Evolutionary conservation across 2,888 invertebrate species (phyloP), one percentile per base, ranked within the genome.

Genomic region (Drepanosiphum platanoidis): DNA sequence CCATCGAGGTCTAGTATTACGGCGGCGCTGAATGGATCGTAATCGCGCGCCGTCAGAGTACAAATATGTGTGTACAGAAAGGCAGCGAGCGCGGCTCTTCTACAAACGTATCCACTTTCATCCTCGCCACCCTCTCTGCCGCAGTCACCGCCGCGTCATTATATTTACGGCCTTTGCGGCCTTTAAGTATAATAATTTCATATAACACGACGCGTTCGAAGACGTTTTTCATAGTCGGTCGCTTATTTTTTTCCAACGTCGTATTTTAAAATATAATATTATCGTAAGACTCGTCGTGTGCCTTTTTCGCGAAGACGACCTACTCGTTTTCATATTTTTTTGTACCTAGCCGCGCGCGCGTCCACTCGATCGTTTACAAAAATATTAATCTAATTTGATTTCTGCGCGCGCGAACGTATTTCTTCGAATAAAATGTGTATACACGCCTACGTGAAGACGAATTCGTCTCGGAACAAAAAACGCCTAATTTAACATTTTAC

Each of bases 341-440:
- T 52, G 15, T 46, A 15, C 1, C 9, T 46, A 15, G n/a, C 8
- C 15, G n/a, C 27, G 3, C 30, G 71, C 36, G 22, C 30, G 18
- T 42, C 42, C n/a, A n/a, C n/a, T n/a, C n/a, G n/a, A n/a, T 42
- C 42, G 71, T 27, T 42, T 72, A 27, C 39, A 30, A 15, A 18
- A 42, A 42, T 72, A 72, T 72, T 72, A 72, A 72, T 72, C 42
- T 15, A 27, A 71, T 42, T 71, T 15, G 39, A 42, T 42, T n/a
- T n/a, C n/a, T n/a, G n/a, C n/a, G n/a, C n/a, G n/a, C n/a, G n/a
- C n/a, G n/a, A n/a, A 27, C 30, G 0, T 39, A 8, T 8, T 7
- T 15, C 0, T 72, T 30, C 22, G 72, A 30, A 22, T n/a, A 8
- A 7, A 42, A 7, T 39, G 13, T n/a, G 18, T 13, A 42, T 42